A percentile compares a stretch with the other conserved stretches of the same genome.
phyloP scores from a whole-genome alignment of 1,140 invertebrate genomes.

The Piezodorus guildinii region DNA sequence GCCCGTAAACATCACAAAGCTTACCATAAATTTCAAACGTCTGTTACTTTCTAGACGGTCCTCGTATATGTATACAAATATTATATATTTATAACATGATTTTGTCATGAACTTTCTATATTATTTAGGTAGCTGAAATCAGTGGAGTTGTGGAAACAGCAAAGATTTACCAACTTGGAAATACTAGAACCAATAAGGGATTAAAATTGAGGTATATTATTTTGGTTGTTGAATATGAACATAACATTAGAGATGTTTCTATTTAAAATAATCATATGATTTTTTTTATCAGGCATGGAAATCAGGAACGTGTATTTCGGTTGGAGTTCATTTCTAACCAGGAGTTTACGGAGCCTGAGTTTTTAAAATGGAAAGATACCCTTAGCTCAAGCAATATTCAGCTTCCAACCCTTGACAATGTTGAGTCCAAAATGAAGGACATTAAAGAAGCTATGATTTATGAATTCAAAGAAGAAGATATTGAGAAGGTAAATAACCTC shows the following conservation, averaged over 20 bases:
- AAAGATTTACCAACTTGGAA: conserved; percentile 85
- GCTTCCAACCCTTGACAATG: conserved; percentile 71
- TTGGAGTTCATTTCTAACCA: conserved; percentile 97
- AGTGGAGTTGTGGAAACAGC: conserved; percentile 89
- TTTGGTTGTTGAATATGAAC: not conserved
- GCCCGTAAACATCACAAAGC: no score
- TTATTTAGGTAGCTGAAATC: conserved; percentile 69
- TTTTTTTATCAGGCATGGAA: conserved; percentile 56
- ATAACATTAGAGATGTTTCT: not conserved
- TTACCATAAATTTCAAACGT: no score
- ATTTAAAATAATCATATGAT: conserved; percentile 16
- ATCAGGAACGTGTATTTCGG: conserved; percentile 82
- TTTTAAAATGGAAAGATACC: conserved; percentile 81
- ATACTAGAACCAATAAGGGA: conserved; percentile 85
- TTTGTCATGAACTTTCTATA: no score
- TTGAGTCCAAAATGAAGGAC: conserved; percentile 77
- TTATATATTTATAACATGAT: no score
- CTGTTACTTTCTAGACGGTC: no score
- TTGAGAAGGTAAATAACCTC: conserved; percentile 47
- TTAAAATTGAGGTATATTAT: conserved; percentile 42
- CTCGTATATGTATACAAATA: no score
- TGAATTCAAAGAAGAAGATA: conserved; percentile 75
- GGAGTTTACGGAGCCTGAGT: conserved; percentile 88
- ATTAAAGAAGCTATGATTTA: conserved; percentile 82
- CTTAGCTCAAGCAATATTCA: conserved; percentile 61